Evolutionary conservation across 30 jellyfish, hydroid and myxozoan genomes (phyloP).

Genomic region (Chrysaora quinquecirrha): DNA sequence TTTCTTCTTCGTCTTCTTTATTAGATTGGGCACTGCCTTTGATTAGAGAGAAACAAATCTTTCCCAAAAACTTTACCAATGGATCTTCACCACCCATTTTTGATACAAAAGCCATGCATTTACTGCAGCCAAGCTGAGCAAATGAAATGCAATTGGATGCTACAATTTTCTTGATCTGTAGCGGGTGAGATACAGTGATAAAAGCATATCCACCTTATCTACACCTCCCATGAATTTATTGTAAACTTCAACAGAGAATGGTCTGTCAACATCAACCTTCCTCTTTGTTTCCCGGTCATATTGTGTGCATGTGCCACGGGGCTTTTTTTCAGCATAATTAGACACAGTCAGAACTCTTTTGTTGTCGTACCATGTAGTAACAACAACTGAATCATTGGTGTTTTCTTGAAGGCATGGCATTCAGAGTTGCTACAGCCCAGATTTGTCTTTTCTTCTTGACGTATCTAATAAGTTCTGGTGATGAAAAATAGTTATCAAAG

Average conservation of each 20-base stretch:
- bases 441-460: no score
- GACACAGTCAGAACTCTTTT: no score
- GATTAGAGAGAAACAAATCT: conserved; percentile 9
- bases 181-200: conserved; percentile 52
- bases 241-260: conserved; percentile 25
- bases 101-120: no score
- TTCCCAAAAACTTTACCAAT: conserved; percentile 1
- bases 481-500: no score
- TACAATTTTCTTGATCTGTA: conserved; percentile 29
- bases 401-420: no score
- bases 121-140: conserved; percentile 17
- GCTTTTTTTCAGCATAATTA: conserved; percentile 13
- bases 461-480: no score
- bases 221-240: conserved; percentile 52
- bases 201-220: conserved; percentile 41
- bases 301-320: not conserved
- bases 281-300: conserved; percentile 5
- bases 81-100: no score
- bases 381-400: no score
- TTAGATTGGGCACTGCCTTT: not conserved
- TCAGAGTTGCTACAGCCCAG: no score
- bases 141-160: conserved; percentile 41
- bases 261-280: conserved; percentile 24
- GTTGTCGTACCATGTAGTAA: no score
- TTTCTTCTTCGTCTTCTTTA: conserved; percentile 26